Base-by-base conservation (phyloP, 2,113 vertebrate genomes). In the Propithecus coquereli region DNA sequence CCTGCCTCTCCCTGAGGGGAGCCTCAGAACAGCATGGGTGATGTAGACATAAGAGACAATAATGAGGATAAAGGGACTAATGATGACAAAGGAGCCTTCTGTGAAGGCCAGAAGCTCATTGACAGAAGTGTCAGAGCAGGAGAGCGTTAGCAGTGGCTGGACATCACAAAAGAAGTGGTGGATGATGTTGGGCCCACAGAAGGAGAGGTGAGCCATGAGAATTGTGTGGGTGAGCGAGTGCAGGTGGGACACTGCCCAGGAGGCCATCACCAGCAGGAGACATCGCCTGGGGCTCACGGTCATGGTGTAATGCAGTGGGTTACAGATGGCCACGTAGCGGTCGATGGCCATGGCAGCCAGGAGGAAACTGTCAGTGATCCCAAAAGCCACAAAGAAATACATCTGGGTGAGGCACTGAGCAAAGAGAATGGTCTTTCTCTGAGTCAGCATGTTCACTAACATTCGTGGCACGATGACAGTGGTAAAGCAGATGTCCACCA, bases 161-260 rank as follows among this genome's bases (percentile, higher is more conserved):
- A 96, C 82, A 2, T 98, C 96, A 94, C 97, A 98, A 12, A 98
- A 97, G 80, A 97, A 98, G 57, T 97, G 98, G 40, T 95, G 95
- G 54, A 98, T 98, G 16, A 73, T 0, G 3, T 93, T 95, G 63
- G 93, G 80, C 1, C 95, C 97, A 96, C 98, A 98, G 91, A 98
- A 98, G 52, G 94, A 96, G 27, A 97, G 95, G 11, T 0, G 37
- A 17, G 94, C 87, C 91, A 98, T 94, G 20, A 97, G 96, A 45
- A 96, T 0, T 0, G 73, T 96, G 76, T 96, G 92, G 30, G 52
- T 18, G 7, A 98, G 90, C 0, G 89, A 93, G 57, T 96, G 90
- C 40, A 97, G 92, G 57, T 94, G 96, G 59, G 97, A 79, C 6
- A 96, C 50, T 9, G 84, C 2, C 97, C 97, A 97, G 43, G 94